phyloP scores from a whole-genome alignment of 2,888 invertebrate species.

The Campoplex nolae region DNA sequence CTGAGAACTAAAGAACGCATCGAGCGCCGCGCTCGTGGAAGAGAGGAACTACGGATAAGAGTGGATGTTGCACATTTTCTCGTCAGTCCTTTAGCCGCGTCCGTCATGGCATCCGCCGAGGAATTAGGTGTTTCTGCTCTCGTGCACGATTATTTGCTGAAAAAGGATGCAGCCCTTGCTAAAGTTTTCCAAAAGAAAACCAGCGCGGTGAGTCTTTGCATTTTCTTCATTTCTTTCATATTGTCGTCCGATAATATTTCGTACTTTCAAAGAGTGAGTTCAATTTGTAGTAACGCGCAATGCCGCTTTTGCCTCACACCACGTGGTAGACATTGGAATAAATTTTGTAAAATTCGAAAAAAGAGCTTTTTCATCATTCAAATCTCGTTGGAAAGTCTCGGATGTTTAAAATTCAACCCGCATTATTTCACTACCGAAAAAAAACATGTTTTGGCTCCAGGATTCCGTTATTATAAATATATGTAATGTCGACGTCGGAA shows the following conservation, averaged over 20 bases:
- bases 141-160: conserved; percentile 88
- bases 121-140: conserved; percentile 86
- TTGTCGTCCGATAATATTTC: conserved; percentile 18
- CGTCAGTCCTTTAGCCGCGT: conserved; percentile 72
- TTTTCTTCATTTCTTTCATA: not conserved
- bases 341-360: conserved; percentile 36
- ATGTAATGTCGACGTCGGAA: conserved; percentile 32
- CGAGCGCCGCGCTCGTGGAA: conserved; percentile 50
- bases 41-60: conserved; percentile 36
- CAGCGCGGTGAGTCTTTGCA: conserved; percentile 89
- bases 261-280: not conserved
- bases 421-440: not conserved
- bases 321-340: conserved; percentile 72
- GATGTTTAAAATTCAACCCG: not conserved
- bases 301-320: conserved; percentile 68
- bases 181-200: conserved; percentile 89
- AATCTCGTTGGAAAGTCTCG: not conserved
- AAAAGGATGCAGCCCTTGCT: conserved; percentile 89
- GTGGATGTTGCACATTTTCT: conserved; percentile 38
- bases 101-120: conserved; percentile 85
- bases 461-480: not conserved
- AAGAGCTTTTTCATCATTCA: not conserved
- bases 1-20: not conserved
- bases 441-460: not conserved
- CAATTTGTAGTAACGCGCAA: conserved; percentile 33